These are phyloP conservation scores for Donacobius atricapilla DNA, from an alignment of 2,113 vertebrate species.

Conservation along the genomic window DNA sequence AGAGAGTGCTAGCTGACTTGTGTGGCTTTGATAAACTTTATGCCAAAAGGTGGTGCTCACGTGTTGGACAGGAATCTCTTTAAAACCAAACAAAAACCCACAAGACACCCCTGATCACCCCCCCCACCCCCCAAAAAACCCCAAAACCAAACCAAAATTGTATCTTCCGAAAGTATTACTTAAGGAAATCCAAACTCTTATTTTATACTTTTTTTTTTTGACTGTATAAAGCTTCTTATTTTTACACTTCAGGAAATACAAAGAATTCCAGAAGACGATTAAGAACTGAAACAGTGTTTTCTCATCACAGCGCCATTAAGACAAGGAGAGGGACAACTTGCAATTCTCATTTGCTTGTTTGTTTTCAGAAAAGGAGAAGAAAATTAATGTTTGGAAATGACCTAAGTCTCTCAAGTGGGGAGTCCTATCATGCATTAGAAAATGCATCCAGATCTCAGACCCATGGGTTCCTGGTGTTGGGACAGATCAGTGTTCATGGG, in stretches of 20 bases:
- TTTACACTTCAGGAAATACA: constrained; percentile 65
- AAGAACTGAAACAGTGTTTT: constrained; percentile 66
- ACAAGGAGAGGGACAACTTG: constrained; percentile 9
- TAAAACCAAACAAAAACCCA: constrained; percentile 39
- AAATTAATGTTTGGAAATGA: not conserved
- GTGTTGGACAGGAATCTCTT: constrained; percentile 65
- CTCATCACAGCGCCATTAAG: constrained; percentile 6
- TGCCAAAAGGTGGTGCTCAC: constrained; percentile 79
- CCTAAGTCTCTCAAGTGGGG: not conserved
- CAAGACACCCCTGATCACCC: not conserved
- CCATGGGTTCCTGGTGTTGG: not conserved
- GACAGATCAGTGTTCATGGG: not conserved
- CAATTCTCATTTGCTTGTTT: constrained; percentile 6
- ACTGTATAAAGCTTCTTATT: constrained; percentile 75
- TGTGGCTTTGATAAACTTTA: constrained; percentile 72
- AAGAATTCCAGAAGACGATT: constrained; percentile 44
- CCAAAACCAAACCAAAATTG: not conserved
- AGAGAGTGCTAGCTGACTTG: constrained; percentile 37
- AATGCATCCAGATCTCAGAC: not conserved
- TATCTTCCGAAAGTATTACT: constrained; percentile 73
- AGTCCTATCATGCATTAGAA: not conserved
- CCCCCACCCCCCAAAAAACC: not conserved
- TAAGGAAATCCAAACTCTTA: constrained; percentile 62
- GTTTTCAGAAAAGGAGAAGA: constrained; percentile 20
- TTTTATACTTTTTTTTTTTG: constrained; percentile 67